phyloP scores from a whole-genome alignment of 2,888 invertebrate species.

The Lacanobia oleracea region DNA sequence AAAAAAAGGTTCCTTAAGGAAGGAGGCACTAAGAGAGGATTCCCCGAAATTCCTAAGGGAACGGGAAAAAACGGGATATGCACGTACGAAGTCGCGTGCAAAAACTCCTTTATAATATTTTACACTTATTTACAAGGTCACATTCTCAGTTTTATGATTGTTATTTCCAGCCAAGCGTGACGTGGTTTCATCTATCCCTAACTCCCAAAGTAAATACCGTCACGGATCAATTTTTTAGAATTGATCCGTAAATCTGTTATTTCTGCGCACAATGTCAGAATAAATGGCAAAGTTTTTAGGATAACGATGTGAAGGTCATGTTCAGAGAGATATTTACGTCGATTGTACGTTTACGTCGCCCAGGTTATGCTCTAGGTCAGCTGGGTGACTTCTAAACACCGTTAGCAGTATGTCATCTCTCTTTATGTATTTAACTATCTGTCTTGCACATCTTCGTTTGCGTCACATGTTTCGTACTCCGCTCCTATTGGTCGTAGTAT shows the following conservation, averaged over 20 bases:
- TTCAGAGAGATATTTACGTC: slow-evolving; percentile 11
- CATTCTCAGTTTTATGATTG: background rate
- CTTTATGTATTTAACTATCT: background rate
- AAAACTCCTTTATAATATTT: background rate
- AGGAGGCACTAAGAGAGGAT: too few species aligned
- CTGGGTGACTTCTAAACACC: slow-evolving; percentile 23
- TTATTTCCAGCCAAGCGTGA: slow-evolving; percentile 1
- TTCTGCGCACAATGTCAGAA: slow-evolving; percentile 1
- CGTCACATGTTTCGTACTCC: too few species aligned
- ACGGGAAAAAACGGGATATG: too few species aligned
- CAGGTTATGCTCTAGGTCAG: slow-evolving; percentile 21
- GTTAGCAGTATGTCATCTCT: slow-evolving; percentile 10
- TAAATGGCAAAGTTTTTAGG: slow-evolving; percentile 25
- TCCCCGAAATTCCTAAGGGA: too few species aligned
- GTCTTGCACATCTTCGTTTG: too few species aligned
- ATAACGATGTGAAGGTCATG: slow-evolving; percentile 2
- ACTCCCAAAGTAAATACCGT: background rate
- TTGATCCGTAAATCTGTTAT: slow-evolving; percentile 4
- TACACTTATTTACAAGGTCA: too few species aligned
- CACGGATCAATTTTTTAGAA: slow-evolving; percentile 14
- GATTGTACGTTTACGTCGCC: background rate
- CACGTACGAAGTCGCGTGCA: too few species aligned
- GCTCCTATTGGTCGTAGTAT: too few species aligned
- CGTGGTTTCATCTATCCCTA: background rate
- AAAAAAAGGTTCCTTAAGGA: too few species aligned